Evolutionary conservation across 1,140 invertebrate genomes (phyloP).

Genomic region (Diorhabda elongata): DNA sequence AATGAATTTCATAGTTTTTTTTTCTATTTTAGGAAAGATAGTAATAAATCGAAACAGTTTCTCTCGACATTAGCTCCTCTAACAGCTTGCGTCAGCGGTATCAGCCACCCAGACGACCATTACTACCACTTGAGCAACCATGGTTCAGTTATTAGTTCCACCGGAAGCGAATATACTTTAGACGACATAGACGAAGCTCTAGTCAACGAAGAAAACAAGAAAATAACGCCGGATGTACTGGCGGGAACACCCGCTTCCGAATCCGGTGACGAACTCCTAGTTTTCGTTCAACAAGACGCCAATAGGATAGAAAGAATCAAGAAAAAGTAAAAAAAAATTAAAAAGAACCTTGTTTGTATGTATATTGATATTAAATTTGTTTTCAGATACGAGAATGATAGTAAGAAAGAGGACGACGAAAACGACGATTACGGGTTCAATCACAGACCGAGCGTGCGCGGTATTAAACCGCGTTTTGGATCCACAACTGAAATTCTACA

Average conservation of each 20-base stretch:
- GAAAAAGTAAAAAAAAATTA: conserved; percentile 54
- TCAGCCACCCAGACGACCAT: conserved; percentile 62
- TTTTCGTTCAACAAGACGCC: conserved; percentile 80
- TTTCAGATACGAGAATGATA: conserved; percentile 24
- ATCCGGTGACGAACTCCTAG: conserved; percentile 68
- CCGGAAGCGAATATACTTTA: conserved; percentile 58
- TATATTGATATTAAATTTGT: not conserved
- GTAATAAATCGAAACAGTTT: conserved; percentile 56
- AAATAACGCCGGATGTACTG: conserved; percentile 67
- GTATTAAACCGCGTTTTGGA: conserved; percentile 68
- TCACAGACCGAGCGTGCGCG: conserved; percentile 76
- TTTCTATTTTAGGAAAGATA: not conserved
- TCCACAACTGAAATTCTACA: conserved; percentile 77
- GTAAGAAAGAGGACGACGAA: conserved; percentile 68
- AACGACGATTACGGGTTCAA: conserved; percentile 87
- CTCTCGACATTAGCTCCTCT: conserved; percentile 69
- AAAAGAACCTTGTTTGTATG: not conserved
- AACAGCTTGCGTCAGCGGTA: conserved; percentile 66
- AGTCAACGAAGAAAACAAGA: conserved; percentile 48
- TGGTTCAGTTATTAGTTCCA: conserved; percentile 50
- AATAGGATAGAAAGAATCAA: conserved; percentile 74
- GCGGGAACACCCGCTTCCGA: conserved; percentile 61
- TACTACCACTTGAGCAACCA: conserved; percentile 52
- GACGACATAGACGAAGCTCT: conserved; percentile 63
- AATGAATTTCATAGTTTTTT: not conserved